Base-by-base conservation (phyloP, 1,140 invertebrate species). In the Calephelis virginiensis region DNA sequence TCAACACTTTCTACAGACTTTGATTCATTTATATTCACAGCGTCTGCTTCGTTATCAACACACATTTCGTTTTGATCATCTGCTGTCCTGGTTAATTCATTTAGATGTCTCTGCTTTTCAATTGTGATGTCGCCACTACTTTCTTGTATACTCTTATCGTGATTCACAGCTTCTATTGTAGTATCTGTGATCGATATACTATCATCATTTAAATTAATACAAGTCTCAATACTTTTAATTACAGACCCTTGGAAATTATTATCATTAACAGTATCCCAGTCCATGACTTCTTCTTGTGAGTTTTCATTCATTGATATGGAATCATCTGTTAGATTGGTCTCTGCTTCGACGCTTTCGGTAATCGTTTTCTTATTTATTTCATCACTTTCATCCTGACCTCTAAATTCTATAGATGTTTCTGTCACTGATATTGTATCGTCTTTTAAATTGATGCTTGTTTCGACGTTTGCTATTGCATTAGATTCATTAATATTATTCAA, bases 121-220 rank as follows among this genome's bases (percentile, higher is more conserved):
- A 28, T 28, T 28, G 13, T 11, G 10, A 17, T n/a, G n/a, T 45
- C 61, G 10, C 53, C 13, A 13, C 6, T 64, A 56, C 13, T 45
- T 8, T 40, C 38, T 17, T 47, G 8, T 45, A 49, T 56, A 13
- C 53, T 13, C 43, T 48, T 60, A 64, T 67, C 8, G 10, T 49
- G 38, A 43, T 46, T 28, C 13, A 14, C 45, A 43, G 59, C 64
- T 64, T 63, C 67, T 40, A 71, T 11, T 45, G 37, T 61, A 17
- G 71, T 78, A 66, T 81, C 78, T 40, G 69, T 67, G 38, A 78
- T 74, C 5, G 76, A 81, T 67, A 78, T 76, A 45, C 63, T 64
- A 61, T 79, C 74, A 63, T 77, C 74, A 53, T 65, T 75, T 45
- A 75, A 70, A 68, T 77, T 73, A 56, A 75, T 64, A 68, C 61